These are phyloP conservation scores for Microcebus murinus DNA, from an alignment of 2,113 vertebrate genomes.

Conservation along the genomic window DNA sequence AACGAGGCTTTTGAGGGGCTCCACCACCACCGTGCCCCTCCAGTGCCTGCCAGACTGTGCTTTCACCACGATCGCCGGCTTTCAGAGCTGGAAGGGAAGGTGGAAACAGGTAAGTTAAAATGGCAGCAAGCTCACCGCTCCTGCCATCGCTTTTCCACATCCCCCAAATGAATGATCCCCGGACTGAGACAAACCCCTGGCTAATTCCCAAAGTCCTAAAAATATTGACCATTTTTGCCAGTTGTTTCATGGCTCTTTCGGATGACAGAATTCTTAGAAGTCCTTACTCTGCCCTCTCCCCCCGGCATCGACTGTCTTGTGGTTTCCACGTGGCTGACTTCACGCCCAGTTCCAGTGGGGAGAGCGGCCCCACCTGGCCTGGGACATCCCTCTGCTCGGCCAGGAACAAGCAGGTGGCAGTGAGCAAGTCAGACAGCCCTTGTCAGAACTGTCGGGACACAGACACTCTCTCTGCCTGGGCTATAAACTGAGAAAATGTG, in stretches of 20 bases:
- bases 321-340: background rate
- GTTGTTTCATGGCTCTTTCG: background rate
- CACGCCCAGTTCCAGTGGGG: background rate
- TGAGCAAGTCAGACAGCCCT: rapidly evolving
- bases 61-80: rapidly evolving
- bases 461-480: too few species aligned
- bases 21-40: too few species aligned
- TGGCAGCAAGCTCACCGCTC: background rate
- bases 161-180: too few species aligned
- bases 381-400: rapidly evolving
- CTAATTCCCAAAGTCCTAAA: background rate
- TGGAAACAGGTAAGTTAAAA: rapidly evolving
- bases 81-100: background rate
- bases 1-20: background rate
- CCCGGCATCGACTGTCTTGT: rapidly evolving
- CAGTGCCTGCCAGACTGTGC: background rate
- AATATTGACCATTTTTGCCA: background rate
- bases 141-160: too few species aligned
- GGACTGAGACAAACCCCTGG: too few species aligned
- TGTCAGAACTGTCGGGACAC: background rate
- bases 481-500: too few species aligned
- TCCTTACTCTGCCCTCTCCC: background rate
- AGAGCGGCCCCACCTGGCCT: background rate
- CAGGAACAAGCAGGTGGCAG: background rate
- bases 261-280: background rate